These are phyloP conservation scores for Dicyrtomina minuta DNA, from an alignment of 2,888 invertebrate genomes.

Conservation along the genomic window DNA sequence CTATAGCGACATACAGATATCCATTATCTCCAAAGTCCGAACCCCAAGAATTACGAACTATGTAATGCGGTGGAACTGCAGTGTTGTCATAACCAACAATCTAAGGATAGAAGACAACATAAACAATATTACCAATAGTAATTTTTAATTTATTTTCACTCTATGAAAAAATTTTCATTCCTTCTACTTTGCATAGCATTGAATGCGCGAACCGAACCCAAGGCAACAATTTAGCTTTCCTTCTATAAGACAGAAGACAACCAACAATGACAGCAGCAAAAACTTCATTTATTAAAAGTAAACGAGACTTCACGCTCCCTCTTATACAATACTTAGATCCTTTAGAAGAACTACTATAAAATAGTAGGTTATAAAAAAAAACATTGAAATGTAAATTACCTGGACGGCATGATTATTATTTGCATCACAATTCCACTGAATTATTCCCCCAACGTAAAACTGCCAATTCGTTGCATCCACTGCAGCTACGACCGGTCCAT, in stretches of 20 bases:
- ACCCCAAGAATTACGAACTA: constrained; percentile 85
- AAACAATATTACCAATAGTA: constrained; percentile 41
- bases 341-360: too few species aligned
- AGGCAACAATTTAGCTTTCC: too few species aligned
- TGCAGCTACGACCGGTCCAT: constrained; percentile 77
- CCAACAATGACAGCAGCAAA: not conserved
- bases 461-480: constrained; percentile 85
- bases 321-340: too few species aligned
- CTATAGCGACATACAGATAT: constrained; percentile 73
- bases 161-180: too few species aligned
- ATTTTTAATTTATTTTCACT: not conserved
- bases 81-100: constrained; percentile 79
- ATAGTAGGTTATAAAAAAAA: too few species aligned
- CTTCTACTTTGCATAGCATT: too few species aligned
- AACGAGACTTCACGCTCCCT: too few species aligned
- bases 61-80: constrained; percentile 73
- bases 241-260: not conserved
- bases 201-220: too few species aligned
- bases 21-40: constrained; percentile 72
- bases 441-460: constrained; percentile 79
- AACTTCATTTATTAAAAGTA: too few species aligned
- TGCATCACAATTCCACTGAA: constrained; percentile 74
- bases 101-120: constrained; percentile 56
- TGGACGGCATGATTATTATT: constrained; percentile 76
- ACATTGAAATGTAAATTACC: constrained; percentile 36